A percentile compares a stretch with the other conserved stretches of the same genome.
phyloP scores from a whole-genome alignment of 2,797 vertebrate genomes.

The Trematomus bernacchii region DNA sequence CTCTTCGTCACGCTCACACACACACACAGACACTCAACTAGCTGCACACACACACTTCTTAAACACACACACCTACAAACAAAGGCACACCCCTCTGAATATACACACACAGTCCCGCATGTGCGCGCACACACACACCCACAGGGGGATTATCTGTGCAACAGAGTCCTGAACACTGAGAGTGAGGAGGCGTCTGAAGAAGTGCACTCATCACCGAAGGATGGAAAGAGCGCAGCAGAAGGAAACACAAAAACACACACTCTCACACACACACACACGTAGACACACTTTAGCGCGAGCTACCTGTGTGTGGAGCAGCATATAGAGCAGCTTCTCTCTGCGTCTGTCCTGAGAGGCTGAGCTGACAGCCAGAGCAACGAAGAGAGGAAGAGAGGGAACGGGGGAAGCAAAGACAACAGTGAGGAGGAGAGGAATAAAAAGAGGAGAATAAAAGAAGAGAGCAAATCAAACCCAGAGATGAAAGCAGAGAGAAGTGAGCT shows the following conservation, averaged over 20 bases:
- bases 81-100: conserved; percentile 48
- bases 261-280: conserved; percentile 11
- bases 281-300: conserved; percentile 49
- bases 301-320: conserved; percentile 77
- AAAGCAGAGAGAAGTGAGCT: not conserved
- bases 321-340: conserved; percentile 68
- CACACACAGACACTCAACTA: conserved; percentile 36
- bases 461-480: conserved; percentile 10
- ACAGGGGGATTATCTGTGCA: conserved; percentile 75
- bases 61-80: conserved; percentile 59
- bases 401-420: conserved; percentile 42
- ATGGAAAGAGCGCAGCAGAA: conserved; percentile 61
- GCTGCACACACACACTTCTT: conserved; percentile 40
- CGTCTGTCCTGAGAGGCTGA: conserved; percentile 70
- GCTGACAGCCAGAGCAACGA: conserved; percentile 68
- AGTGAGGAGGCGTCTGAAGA: conserved; percentile 78
- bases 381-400: conserved; percentile 31
- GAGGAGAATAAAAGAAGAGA: conserved; percentile 10
- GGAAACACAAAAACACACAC: conserved; percentile 29
- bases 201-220: conserved; percentile 69
- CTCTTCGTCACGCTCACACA: conserved; percentile 43
- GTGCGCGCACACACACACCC: conserved; percentile 27
- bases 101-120: conserved; percentile 5
- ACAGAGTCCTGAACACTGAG: conserved; percentile 72
- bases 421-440: conserved; percentile 34